Percentiles rank a stretch among this genome's conserved stretches.
Conservation (phyloP, 2,113 vertebrate species). For the Solea solea region DNA sequence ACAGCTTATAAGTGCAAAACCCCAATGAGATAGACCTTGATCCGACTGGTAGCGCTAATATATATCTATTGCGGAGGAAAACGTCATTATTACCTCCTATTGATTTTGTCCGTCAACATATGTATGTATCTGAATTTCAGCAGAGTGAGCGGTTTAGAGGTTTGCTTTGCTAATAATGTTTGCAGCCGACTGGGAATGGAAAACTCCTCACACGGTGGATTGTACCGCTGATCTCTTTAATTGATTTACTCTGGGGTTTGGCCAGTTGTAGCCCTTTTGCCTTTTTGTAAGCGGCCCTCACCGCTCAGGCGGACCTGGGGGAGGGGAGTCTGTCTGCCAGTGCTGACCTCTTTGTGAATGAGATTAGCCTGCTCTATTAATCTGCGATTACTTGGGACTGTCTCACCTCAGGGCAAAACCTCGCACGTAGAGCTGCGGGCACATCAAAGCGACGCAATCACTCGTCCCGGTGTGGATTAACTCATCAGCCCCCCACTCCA, state of each 20-base stretch:
- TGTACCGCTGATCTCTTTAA: conserved; percentile 33
- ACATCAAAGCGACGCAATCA: conserved; percentile 43
- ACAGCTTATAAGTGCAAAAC: conserved; percentile 32
- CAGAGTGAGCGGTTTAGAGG: conserved; percentile 16
- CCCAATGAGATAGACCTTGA: conserved; percentile 5
- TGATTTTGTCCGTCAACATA: conserved; percentile 32
- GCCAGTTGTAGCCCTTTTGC: conserved; percentile 31
- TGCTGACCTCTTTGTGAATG: conserved; percentile 73
- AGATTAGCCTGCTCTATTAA: conserved; percentile 82
- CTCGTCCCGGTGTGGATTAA: conserved; percentile 40
- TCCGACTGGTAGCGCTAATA: background rate
- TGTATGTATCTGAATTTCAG: conserved; percentile 5
- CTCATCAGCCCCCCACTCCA: conserved; percentile 37
- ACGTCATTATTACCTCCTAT: conserved; percentile 35
- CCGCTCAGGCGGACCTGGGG: conserved; percentile 40
- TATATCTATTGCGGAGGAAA: conserved; percentile 9
- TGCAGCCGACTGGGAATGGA: conserved; percentile 15
- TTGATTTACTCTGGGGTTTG: conserved; percentile 21
- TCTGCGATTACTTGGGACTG: conserved; percentile 76
- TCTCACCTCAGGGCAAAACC: conserved; percentile 50
- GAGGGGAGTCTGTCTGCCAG: conserved; percentile 59
- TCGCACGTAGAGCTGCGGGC: conserved; percentile 38
- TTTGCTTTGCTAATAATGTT: background rate
- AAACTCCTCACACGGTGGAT: conserved; percentile 17
- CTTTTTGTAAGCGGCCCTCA: conserved; percentile 50